Percentiles rank a stretch among this genome's conserved stretches.
Evolutionary conservation across 2,113 vertebrate species (phyloP).

Genomic region (Syrmaticus mikado): DNA sequence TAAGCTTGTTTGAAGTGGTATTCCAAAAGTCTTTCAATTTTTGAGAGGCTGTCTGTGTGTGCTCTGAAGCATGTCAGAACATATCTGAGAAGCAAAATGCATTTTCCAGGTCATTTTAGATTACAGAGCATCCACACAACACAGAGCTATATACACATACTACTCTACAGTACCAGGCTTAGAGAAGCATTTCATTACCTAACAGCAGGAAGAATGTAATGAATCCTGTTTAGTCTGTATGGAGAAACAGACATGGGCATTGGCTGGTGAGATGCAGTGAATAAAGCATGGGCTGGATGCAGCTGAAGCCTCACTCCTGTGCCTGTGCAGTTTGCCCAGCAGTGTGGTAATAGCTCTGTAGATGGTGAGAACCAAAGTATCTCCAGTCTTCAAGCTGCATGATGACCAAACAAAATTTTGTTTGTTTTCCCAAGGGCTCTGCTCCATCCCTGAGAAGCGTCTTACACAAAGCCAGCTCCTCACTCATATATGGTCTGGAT

Average conservation of each 20-base stretch:
- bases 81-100: conserved; percentile 15
- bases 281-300: not conserved
- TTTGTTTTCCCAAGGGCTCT: not conserved
- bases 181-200: not conserved
- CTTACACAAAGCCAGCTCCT: not conserved
- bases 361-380: not conserved
- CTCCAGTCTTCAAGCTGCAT: not conserved
- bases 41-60: not conserved
- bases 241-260: not conserved
- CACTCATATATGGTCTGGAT: not conserved
- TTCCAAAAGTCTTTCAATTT: not conserved
- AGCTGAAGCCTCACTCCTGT: not conserved
- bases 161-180: not conserved
- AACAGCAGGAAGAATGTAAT: not conserved
- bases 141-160: not conserved
- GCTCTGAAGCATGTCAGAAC: conserved; percentile 41
- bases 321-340: not conserved
- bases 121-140: not conserved
- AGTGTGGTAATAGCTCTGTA: not conserved
- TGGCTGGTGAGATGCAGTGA: not conserved
- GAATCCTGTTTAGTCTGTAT: not conserved
- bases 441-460: not conserved
- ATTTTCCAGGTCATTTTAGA: conserved; percentile 47
- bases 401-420: not conserved
- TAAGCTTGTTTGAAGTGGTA: conserved; percentile 53